These are phyloP conservation scores for Alexandromys fortis DNA, from an alignment of 2,113 vertebrate genomes.

Conservation along the genomic window DNA sequence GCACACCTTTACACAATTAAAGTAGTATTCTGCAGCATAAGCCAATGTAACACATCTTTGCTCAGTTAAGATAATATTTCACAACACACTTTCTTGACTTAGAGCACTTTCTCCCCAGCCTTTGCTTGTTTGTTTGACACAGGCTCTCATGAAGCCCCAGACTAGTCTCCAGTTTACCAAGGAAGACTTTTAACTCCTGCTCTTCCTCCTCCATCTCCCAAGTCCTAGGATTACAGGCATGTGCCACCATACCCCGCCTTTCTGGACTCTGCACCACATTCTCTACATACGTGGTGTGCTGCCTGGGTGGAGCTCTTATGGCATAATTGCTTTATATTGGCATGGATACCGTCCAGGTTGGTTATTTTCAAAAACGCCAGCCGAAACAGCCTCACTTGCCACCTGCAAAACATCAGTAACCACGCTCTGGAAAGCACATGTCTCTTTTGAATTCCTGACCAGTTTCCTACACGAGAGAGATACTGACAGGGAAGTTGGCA, in stretches of 20 bases:
- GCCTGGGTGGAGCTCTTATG: not conserved
- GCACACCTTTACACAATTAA: not conserved
- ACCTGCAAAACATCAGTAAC: not conserved
- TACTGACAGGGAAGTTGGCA: not conserved
- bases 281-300: not conserved
- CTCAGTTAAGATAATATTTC: not conserved
- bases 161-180: no score
- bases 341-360: not conserved
- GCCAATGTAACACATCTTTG: not conserved
- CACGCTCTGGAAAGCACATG: not conserved
- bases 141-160: not conserved
- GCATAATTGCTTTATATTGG: not conserved
- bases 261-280: not conserved
- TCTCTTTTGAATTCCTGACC: not conserved
- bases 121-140: not conserved
- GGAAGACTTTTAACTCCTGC: not conserved
- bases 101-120: not conserved
- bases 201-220: not conserved
- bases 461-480: not conserved
- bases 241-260: not conserved
- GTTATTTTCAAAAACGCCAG: not conserved
- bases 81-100: not conserved
- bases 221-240: not conserved
- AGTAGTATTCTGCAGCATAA: not conserved
- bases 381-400: not conserved